Evolutionary conservation across 1,140 invertebrate species (phyloP), one percentile per base, ranked within the genome.

Genomic region (Pogonomyrmex barbatus): DNA sequence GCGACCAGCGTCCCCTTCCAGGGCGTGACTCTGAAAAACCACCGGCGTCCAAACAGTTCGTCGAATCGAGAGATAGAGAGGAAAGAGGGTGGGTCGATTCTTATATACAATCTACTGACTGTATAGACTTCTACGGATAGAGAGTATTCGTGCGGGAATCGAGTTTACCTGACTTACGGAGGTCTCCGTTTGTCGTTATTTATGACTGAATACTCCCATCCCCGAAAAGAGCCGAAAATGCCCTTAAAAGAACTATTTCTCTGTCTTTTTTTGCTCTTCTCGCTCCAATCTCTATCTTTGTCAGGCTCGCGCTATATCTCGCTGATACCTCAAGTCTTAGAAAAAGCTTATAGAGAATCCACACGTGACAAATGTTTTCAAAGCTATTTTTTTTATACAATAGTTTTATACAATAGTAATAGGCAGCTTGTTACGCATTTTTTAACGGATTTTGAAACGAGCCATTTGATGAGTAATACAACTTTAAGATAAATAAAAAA

Each of bases 1-100:
- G 78, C 62, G 73, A 84, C 90, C 84, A 83, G 91, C 88, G 75
- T 83, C 63, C 76, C 67, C 73, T 82, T 92, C 78, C 89, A 92
- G 93, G 94, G 94, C 94, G 94, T 95, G 94, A 95, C 94, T 94
- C 78, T 93, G 92, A 92, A 95, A 95, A 95, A 94, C 94, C 93
- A 93, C 91, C 91, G 85, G 90, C 56, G 91, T 93, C 91, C 94
- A 94, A 95, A 94, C 91, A 87, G 67, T 85, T 54, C 42, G 47
- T 65, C 56, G 70, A 71, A 60, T 71, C 33, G 24, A 50, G 1
- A n/a, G 52, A 71, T 10, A 50, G 33, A 50, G 30, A 17, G 3
- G 39, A 0, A 17, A 63, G 60, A 47, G 47, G 17, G 68, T 52
- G 52, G 60, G 67, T 42, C 42, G 50, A 36, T 42, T 56, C 85